These are phyloP conservation scores for Numenius phaeopus DNA, from an alignment of 2,797 vertebrate species.

Conservation along the genomic window DNA sequence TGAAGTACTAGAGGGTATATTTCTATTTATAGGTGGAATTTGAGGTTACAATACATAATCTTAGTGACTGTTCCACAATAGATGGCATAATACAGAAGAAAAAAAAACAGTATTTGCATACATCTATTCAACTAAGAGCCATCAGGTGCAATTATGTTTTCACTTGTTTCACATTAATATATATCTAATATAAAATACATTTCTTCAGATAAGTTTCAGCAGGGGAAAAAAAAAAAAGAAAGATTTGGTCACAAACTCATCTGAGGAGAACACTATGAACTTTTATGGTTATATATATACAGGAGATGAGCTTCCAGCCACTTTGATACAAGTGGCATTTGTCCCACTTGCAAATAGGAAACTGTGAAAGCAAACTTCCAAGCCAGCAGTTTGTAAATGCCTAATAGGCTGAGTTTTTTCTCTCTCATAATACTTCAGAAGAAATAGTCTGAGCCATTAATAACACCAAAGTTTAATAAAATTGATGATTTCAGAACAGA, in stretches of 20 bases:
- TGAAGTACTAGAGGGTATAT: neutral
- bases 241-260: neutral
- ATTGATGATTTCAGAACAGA: neutral
- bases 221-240: too few relatives aligned
- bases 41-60: neutral
- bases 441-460: neutral
- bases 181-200: neutral
- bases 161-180: neutral
- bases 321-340: neutral
- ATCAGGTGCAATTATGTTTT: neutral
- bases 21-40: neutral
- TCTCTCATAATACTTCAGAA: neutral
- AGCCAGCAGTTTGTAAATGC: neutral
- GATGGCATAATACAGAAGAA: neutral
- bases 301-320: neutral
- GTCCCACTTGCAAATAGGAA: neutral
- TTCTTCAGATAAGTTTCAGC: neutral
- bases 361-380: neutral
- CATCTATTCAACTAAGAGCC: neutral
- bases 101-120: neutral
- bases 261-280: neutral
- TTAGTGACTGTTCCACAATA: neutral
- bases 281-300: too few relatives aligned
- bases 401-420: neutral
- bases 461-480: neutral